Evolutionary conservation across 2,888 invertebrate genomes (phyloP).

Genomic region (Heliconius ethilla): DNA sequence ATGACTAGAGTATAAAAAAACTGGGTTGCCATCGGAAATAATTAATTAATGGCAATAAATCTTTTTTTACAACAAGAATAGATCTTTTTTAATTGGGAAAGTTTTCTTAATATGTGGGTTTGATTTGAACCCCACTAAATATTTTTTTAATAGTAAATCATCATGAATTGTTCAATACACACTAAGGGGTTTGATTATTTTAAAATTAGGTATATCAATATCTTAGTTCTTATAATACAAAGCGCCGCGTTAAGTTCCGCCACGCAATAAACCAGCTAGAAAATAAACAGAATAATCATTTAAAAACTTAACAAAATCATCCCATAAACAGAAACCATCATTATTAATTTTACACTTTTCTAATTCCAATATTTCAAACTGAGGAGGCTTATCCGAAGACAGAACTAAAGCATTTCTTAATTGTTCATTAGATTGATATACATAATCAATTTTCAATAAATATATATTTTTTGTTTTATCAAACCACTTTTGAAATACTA

Average conservation of each 20-base stretch:
- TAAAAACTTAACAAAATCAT: constrained; percentile 57
- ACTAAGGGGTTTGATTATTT: too few relatives aligned
- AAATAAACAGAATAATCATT: constrained; percentile 37
- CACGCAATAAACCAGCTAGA: not conserved
- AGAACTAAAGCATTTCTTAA: constrained; percentile 59
- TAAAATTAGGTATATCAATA: too few relatives aligned
- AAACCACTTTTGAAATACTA: constrained; percentile 71
- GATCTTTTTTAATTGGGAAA: too few relatives aligned
- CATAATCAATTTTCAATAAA: constrained; percentile 64
- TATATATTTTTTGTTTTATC: constrained; percentile 49
- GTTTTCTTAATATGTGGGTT: too few relatives aligned
- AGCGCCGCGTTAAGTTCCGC: not conserved
- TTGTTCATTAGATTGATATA: constrained; percentile 64
- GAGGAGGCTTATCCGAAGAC: constrained; percentile 59
- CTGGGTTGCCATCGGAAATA: not conserved
- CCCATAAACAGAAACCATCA: constrained; percentile 67
- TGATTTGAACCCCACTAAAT: too few relatives aligned
- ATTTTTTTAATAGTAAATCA: too few relatives aligned
- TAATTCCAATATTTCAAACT: constrained; percentile 57
- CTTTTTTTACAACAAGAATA: too few relatives aligned
- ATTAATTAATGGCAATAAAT: not conserved
- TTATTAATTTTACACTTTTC: constrained; percentile 56
- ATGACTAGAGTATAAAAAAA: not conserved
- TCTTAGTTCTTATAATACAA: not conserved
- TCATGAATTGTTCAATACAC: too few relatives aligned